Evolutionary conservation across 2,113 vertebrate species (phyloP).

Genomic region (Aegypius monachus): DNA sequence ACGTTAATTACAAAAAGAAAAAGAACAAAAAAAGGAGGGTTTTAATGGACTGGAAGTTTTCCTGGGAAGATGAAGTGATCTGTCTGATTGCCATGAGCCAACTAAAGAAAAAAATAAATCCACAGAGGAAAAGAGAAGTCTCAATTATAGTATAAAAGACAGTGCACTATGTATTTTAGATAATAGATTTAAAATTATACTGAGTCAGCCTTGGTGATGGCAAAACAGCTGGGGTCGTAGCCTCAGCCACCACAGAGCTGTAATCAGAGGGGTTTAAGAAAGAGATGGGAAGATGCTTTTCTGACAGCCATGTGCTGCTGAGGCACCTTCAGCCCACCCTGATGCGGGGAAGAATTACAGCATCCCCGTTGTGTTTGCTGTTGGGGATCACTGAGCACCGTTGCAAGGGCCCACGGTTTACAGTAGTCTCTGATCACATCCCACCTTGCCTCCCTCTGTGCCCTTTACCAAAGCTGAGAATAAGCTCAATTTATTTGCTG

Average conservation of each 20-base stretch:
- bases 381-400: background rate
- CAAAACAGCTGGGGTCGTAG: background rate
- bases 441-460: background rate
- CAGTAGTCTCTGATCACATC: background rate
- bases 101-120: background rate
- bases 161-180: background rate
- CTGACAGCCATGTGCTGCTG: background rate
- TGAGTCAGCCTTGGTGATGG: background rate
- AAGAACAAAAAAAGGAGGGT: background rate
- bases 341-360: rapidly evolving
- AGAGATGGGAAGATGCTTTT: background rate
- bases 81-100: background rate
- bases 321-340: background rate
- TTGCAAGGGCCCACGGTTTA: rapidly evolving
- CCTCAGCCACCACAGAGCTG: background rate
- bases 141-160: background rate
- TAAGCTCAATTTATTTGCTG: background rate
- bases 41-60: constrained; percentile 13
- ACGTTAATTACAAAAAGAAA: background rate
- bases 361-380: rapidly evolving
- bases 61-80: constrained; percentile 4
- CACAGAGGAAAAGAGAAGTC: background rate
- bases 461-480: background rate
- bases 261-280: background rate
- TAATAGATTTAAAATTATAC: background rate